A percentile compares a stretch with the other conserved stretches of the same genome.
These are phyloP conservation scores for Megaustenia siamemsis DNA, from an alignment of 2,888 invertebrate genomes.

Conservation along the genomic window DNA sequence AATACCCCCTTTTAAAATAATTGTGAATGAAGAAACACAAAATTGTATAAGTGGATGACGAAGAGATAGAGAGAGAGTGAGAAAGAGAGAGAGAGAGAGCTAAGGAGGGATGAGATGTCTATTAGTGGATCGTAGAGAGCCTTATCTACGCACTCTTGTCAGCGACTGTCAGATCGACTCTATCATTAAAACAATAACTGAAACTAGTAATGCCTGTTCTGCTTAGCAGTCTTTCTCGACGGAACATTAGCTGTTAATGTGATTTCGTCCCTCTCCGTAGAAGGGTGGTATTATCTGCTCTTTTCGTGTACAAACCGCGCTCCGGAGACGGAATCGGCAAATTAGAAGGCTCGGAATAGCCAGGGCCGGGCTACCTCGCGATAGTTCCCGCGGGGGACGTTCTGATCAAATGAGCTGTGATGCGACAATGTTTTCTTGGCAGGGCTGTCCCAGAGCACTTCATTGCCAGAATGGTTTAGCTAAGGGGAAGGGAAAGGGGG, in stretches of 20 bases:
- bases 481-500: too few relatives aligned
- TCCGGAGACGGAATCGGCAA: constrained; percentile 33
- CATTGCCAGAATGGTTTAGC: too few relatives aligned
- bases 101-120: not conserved
- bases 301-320: constrained; percentile 39
- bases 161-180: not conserved
- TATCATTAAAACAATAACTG: constrained; percentile 43
- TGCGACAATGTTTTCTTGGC: too few relatives aligned
- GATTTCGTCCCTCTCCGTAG: constrained; percentile 29
- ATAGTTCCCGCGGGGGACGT: not conserved
- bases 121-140: not conserved
- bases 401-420: not conserved
- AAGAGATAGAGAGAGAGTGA: constrained; percentile 26
- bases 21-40: not conserved
- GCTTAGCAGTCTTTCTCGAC: not conserved
- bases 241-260: constrained; percentile 52
- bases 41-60: not conserved
- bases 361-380: not conserved
- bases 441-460: too few relatives aligned
- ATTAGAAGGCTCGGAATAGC: constrained; percentile 14
- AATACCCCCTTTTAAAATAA: too few relatives aligned
- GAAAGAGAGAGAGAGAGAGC: constrained; percentile 35
- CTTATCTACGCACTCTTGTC: not conserved
- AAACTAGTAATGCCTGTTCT: not conserved
- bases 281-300: constrained; percentile 48